Evolutionary conservation across 1,140 invertebrate species (phyloP).

Genomic region (Drosophila pallidifrons): DNA sequence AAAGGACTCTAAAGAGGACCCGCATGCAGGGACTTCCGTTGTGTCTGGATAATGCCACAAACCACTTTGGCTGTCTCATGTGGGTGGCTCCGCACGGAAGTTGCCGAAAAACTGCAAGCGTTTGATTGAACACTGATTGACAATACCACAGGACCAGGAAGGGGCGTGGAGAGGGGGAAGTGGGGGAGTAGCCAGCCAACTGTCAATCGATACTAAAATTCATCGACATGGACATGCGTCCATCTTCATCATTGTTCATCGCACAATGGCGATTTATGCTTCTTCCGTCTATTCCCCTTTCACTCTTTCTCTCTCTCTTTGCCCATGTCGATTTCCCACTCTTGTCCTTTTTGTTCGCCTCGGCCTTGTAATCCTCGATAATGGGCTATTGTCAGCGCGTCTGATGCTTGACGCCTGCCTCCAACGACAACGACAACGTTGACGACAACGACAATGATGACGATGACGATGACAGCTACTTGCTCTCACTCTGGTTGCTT

Average conservation of each 20-base stretch:
- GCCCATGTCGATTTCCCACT: neutral
- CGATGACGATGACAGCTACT: slow-evolving; percentile 28
- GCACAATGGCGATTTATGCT: slow-evolving; percentile 66
- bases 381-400: slow-evolving; percentile 69
- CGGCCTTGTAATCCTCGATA: slow-evolving; percentile 76
- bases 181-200: slow-evolving; percentile 28
- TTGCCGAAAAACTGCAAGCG: slow-evolving; percentile 69
- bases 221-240: slow-evolving; percentile 54
- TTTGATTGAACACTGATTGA: slow-evolving; percentile 80
- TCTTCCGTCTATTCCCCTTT: slow-evolving; percentile 33
- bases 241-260: slow-evolving; percentile 52
- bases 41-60: slow-evolving; percentile 13
- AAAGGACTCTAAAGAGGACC: slow-evolving; percentile 28
- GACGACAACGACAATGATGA: neutral
- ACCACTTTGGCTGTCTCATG: slow-evolving; percentile 42
- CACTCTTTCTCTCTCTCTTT: neutral
- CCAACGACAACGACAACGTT: neutral
- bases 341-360: slow-evolving; percentile 19
- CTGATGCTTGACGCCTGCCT: slow-evolving; percentile 52
- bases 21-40: slow-evolving; percentile 51
- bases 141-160: slow-evolving; percentile 45
- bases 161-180: neutral
- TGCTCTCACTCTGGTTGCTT: slow-evolving; percentile 30
- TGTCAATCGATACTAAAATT: slow-evolving; percentile 66
- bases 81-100: slow-evolving; percentile 67